These are phyloP conservation scores for Nesidiocoris tenuis DNA, from an alignment of 2,888 invertebrate species.

Conservation along the genomic window DNA sequence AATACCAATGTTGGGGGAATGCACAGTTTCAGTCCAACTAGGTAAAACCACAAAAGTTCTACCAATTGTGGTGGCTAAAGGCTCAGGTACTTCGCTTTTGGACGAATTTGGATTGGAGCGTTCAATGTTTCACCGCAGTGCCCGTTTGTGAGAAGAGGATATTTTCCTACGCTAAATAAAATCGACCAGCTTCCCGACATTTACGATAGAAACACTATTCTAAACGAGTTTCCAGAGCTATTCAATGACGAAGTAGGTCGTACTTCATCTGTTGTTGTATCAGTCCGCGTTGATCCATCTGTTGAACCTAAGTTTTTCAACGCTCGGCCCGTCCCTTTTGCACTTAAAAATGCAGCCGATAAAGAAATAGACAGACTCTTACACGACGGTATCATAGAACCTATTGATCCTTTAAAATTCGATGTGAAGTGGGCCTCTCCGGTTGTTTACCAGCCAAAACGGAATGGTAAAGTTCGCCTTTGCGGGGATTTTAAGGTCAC, in stretches of 20 bases:
- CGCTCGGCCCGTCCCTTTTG: conserved; percentile 41
- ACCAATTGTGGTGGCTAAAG: conserved; percentile 35
- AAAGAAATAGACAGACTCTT: conserved; percentile 49
- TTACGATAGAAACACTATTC: too few species aligned
- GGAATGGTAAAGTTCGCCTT: conserved; percentile 48
- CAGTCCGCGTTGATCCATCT: conserved; percentile 12
- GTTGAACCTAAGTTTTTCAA: conserved; percentile 27
- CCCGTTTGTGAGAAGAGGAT: too few species aligned
- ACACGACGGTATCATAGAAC: conserved; percentile 48
- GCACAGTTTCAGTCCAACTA: conserved; percentile 27
- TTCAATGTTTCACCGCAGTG: conserved; percentile 41
- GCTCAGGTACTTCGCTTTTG: conserved; percentile 38
- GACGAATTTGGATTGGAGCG: too few species aligned
- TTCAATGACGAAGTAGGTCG: too few species aligned
- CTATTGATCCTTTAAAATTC: conserved; percentile 44
- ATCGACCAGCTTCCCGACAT: too few species aligned
- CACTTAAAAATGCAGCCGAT: conserved; percentile 47
- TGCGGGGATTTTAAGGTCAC: conserved; percentile 45
- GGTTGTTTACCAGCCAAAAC: conserved; percentile 47
- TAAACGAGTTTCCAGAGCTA: too few species aligned
- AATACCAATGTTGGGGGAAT: conserved; percentile 38
- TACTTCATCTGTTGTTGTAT: too few species aligned
- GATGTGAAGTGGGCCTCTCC: conserved; percentile 50
- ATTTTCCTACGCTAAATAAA: too few species aligned
- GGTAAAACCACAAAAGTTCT: conserved; percentile 20